Evolutionary conservation across 1,140 invertebrate genomes (phyloP), one percentile per base, ranked within the genome.

Genomic region (Oryctes rhinoceros): DNA sequence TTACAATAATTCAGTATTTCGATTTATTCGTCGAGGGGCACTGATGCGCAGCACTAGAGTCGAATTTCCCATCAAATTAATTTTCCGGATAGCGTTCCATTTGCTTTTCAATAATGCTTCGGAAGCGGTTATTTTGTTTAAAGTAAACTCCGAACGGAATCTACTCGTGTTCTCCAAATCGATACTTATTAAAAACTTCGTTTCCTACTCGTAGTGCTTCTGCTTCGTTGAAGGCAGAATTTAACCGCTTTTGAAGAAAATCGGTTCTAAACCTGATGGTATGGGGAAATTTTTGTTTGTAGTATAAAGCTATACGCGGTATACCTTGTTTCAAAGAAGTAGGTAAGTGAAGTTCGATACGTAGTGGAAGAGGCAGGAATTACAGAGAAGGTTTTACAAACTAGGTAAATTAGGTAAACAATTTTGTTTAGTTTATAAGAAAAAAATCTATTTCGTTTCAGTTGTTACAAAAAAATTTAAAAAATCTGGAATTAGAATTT

Each of bases 41-140:
- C 5, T 44, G 39, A 10, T 59, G 53, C 53, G 18, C 15, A 59
- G 53, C 15, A 18, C 53, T 59, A n/a, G 15, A 59, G 53, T 18
- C 0, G 53, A 59, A 18, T 59, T 59, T 59, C 53, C 53, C 15
- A 59, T 59, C 53, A 59, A 59, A 59, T 59, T 59, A 59, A 59
- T 59, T 59, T 59, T 59, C 53, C 18, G 53, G 18, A n/a, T 59
- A 59, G 53, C 53, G 53, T 59, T 59, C 18, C 53, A 59, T 59
- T 59, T 59, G n/a, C 53, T 59, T 59, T 59, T 59, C 53, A 59
- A 59, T 59, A 59, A 59, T 59, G 53, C 18, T 59, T 59, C 53
- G 53, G 53, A 59, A 59, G 53, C 53, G 53, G 53, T 59, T 59
- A 59, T 59, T 59, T 59, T 59, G 53, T 59, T 59, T 59, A 59